A percentile compares a stretch with the other conserved stretches of the same genome.
phyloP scores from a whole-genome alignment of 1,140 invertebrate species.

The Psilanteris sp. region DNA sequence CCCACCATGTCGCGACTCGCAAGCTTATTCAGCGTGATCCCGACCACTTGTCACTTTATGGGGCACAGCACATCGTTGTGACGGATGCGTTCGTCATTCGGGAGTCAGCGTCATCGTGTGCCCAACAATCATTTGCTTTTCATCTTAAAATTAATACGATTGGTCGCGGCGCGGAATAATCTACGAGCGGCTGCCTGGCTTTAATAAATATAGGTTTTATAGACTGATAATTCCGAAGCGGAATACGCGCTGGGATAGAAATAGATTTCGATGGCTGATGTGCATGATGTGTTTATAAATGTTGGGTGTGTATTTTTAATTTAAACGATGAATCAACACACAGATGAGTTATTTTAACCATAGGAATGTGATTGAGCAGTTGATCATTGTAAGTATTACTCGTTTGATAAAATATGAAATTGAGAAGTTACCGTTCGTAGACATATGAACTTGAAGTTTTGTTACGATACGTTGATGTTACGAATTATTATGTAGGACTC shows the following conservation, averaged over 20 bases:
- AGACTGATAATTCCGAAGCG: slow-evolving; percentile 13
- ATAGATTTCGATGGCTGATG: slow-evolving; percentile 21
- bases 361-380: neutral
- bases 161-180: slow-evolving; percentile 25
- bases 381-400: too few relatives aligned
- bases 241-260: slow-evolving; percentile 22
- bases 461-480: too few relatives aligned
- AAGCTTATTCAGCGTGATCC: slow-evolving; percentile 75
- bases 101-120: slow-evolving; percentile 73
- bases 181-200: neutral
- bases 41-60: slow-evolving; percentile 79
- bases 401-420: too few relatives aligned
- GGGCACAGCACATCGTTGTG: slow-evolving; percentile 81
- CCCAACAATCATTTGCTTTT: slow-evolving; percentile 32
- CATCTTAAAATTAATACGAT: slow-evolving; percentile 38
- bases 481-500: too few relatives aligned
- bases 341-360: slow-evolving; percentile 7
- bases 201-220: slow-evolving; percentile 41
- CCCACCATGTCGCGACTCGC: slow-evolving; percentile 45
- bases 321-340: neutral
- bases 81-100: slow-evolving; percentile 80
- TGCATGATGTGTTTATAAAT: slow-evolving; percentile 30
- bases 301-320: slow-evolving; percentile 15
- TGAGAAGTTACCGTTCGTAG: too few relatives aligned
- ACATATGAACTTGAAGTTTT: too few relatives aligned